Percentiles rank a stretch among this genome's conserved stretches.
These are phyloP conservation scores for Cyclina sinensis DNA, from an alignment of 1,140 invertebrate species.

Conservation along the genomic window DNA sequence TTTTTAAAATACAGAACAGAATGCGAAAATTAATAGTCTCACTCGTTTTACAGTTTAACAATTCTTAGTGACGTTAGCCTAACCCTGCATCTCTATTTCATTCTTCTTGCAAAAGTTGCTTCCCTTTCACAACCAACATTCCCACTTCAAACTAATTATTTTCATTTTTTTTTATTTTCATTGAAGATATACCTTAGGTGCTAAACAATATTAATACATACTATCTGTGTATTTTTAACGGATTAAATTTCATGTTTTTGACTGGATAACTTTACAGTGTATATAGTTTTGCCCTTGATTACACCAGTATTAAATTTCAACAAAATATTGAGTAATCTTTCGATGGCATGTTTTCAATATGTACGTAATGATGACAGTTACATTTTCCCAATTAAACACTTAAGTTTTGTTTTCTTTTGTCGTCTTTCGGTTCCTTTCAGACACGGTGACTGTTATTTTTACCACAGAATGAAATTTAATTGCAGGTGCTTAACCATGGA, in stretches of 20 bases:
- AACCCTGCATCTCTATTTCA: background rate
- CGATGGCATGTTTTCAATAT: background rate
- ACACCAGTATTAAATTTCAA: constrained; percentile 22
- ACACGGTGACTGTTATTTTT: background rate
- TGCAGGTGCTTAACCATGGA: background rate
- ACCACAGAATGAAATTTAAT: background rate
- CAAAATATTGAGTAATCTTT: constrained; percentile 34
- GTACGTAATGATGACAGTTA: background rate
- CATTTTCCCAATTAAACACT: background rate
- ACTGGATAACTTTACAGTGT: background rate
- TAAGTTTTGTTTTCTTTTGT: constrained; percentile 11
- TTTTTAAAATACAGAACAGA: too few species aligned
- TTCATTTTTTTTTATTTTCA: too few species aligned
- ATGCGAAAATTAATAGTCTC: too few species aligned
- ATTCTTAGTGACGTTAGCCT: too few species aligned
- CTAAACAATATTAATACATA: background rate
- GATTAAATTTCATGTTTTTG: background rate
- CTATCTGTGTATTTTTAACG: background rate
- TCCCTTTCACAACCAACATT: too few species aligned
- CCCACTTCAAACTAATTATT: too few species aligned
- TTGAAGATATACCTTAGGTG: background rate
- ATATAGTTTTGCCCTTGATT: constrained; percentile 17
- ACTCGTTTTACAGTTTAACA: too few species aligned
- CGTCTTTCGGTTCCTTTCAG: background rate
- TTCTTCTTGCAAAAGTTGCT: background rate